These are phyloP conservation scores for Serripes groenlandicus DNA, from an alignment of 2,888 invertebrate genomes.

Conservation along the genomic window DNA sequence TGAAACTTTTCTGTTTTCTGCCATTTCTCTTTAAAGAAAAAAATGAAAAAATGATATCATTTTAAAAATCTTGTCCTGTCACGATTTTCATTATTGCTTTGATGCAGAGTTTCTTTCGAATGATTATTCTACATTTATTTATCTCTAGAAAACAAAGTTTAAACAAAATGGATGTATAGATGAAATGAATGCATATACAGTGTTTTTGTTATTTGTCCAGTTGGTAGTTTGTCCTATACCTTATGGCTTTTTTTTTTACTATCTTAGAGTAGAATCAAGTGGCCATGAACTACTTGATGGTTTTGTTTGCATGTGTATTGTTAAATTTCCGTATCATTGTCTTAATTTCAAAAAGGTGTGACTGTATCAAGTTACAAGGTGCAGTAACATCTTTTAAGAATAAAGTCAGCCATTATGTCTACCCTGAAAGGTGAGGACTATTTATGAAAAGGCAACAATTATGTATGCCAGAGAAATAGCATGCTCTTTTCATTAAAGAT, in stretches of 20 bases:
- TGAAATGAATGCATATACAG: conserved; percentile 71
- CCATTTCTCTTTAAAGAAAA: not conserved
- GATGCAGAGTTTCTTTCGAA: not conserved
- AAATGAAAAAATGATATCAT: not conserved
- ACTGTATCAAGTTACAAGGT: too few relatives aligned
- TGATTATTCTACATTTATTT: not conserved
- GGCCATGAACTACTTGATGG: not conserved
- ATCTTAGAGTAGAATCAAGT: conserved; percentile 54
- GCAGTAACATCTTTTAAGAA: too few relatives aligned
- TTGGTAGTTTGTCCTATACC: conserved; percentile 42
- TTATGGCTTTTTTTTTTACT: conserved; percentile 56
- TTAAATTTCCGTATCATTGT: not conserved
- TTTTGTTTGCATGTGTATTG: conserved; percentile 35
- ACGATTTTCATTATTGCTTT: conserved; percentile 10
- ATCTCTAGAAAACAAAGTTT: not conserved
- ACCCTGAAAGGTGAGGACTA: too few relatives aligned
- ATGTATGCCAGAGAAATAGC: too few relatives aligned
- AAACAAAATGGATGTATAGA: conserved; percentile 73
- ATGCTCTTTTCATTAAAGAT: too few relatives aligned
- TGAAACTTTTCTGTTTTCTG: not conserved
- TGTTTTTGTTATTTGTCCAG: conserved; percentile 58
- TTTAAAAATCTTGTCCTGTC: conserved; percentile 6
- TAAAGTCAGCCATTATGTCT: too few relatives aligned
- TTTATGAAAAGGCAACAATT: too few relatives aligned
- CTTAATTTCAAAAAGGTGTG: too few relatives aligned